Evolutionary conservation across 1,140 invertebrate genomes (phyloP).

Genomic region (Tachypleus tridentatus): DNA sequence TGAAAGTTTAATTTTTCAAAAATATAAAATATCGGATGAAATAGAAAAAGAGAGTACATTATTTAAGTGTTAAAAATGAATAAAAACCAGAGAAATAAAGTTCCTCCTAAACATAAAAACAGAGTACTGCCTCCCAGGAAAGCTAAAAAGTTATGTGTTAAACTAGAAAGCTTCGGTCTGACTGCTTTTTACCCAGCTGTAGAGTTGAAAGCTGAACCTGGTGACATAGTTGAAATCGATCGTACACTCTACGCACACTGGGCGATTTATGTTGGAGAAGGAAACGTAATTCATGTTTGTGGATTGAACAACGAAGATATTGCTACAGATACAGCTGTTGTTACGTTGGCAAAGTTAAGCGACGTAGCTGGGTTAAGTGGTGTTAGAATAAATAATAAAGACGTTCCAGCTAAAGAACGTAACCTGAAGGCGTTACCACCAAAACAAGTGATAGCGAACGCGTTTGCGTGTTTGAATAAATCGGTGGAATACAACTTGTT

Average conservation of each 20-base stretch:
- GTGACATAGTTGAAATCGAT: conserved; percentile 30
- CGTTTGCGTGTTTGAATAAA: conserved; percentile 17
- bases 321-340: conserved; percentile 17
- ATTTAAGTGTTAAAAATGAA: too few species aligned
- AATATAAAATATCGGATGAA: too few species aligned
- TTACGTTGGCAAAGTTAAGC: conserved; percentile 18
- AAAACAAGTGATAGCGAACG: conserved; percentile 23
- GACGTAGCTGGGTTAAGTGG: conserved; percentile 25
- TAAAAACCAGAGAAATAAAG: too few species aligned
- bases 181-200: conserved; percentile 13
- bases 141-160: too few species aligned
- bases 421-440: conserved; percentile 20
- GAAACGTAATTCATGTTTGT: conserved; percentile 26
- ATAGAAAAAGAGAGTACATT: too few species aligned
- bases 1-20: too few species aligned
- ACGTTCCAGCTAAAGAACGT: conserved; percentile 26
- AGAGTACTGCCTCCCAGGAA: too few species aligned
- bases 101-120: too few species aligned
- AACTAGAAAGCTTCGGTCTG: conserved; percentile 15
- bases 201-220: conserved; percentile 18
- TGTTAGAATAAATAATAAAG: conserved; percentile 30
- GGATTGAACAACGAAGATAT: conserved; percentile 23
- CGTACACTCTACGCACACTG: conserved; percentile 28
- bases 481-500: conserved; percentile 28
- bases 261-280: conserved; percentile 29